These are phyloP conservation scores for Caenorhabditis remanei DNA, from an alignment of 1,140 invertebrate species.

Conservation along the genomic window DNA sequence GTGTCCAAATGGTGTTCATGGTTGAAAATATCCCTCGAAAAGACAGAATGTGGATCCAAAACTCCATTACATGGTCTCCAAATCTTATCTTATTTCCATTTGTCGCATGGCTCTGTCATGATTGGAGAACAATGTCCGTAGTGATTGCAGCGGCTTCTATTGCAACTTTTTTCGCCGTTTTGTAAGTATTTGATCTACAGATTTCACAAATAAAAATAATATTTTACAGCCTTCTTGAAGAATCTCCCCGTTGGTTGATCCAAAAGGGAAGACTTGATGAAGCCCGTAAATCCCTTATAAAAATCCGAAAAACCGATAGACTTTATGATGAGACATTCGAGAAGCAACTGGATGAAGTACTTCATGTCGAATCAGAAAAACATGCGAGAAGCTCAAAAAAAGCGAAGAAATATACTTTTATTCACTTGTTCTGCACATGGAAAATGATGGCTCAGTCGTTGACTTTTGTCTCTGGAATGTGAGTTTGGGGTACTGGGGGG, in stretches of 20 bases:
- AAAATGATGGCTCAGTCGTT: conserved; percentile 49
- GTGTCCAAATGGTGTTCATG: conserved; percentile 65
- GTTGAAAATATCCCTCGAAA: conserved; percentile 66
- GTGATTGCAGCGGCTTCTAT: conserved; percentile 48
- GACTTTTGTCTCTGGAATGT: conserved; percentile 52
- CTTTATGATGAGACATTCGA: background rate
- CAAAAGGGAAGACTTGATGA: conserved; percentile 47
- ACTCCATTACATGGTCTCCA: conserved; percentile 67
- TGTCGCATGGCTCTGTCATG: conserved; percentile 56
- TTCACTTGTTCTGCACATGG: conserved; percentile 62
- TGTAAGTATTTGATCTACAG: background rate
- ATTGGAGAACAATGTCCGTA: conserved; percentile 59
- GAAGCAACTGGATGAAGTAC: conserved; percentile 15
- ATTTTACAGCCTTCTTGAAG: conserved; percentile 26
- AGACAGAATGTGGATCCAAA: conserved; percentile 68
- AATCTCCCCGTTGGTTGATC: conserved; percentile 57
- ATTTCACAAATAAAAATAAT: background rate
- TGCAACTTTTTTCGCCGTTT: background rate
- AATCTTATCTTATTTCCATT: conserved; percentile 59
- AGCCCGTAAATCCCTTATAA: background rate
- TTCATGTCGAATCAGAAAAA: conserved; percentile 41
- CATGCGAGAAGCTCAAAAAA: conserved; percentile 33
- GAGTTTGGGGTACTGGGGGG: background rate
- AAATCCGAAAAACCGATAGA: conserved; percentile 47
- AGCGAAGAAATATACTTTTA: conserved; percentile 55